Conservation (phyloP, 2,113 vertebrate genomes). For the Lagenorhynchus albirostris region DNA sequence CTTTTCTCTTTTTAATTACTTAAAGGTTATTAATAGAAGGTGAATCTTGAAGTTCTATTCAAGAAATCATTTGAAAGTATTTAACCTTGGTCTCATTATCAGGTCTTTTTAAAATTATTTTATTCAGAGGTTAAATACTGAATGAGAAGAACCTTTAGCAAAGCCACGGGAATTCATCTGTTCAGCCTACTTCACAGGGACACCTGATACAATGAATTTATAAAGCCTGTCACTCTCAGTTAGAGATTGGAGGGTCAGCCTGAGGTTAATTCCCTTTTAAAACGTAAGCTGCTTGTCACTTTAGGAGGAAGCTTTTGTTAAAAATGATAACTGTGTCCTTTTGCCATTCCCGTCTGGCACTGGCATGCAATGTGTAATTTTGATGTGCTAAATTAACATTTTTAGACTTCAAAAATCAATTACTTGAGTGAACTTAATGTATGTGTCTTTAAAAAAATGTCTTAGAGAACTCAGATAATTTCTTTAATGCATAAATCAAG, state of each 20-base stretch:
- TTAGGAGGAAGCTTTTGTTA: background rate
- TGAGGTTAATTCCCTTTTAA: background rate
- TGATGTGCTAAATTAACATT: background rate
- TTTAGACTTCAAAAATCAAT: background rate
- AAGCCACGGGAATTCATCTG: background rate
- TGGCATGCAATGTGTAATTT: background rate
- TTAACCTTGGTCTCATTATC: background rate
- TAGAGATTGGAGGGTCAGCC: background rate
- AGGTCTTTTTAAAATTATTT: background rate
- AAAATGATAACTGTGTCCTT: background rate
- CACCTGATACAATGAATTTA: rapidly evolving
- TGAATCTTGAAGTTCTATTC: background rate
- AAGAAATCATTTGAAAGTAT: background rate
- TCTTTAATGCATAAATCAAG: background rate
- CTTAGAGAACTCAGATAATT: background rate
- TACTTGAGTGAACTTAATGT: background rate
- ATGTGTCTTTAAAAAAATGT: background rate
- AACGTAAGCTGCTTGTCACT: background rate
- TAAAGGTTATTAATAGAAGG: background rate
- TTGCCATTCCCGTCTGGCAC: background rate
- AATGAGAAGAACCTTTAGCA: background rate
- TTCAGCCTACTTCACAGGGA: too few species aligned
- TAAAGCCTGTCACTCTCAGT: background rate
- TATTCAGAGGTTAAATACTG: background rate
- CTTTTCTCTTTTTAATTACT: background rate